Conservation (phyloP, 2,888 invertebrate genomes). For the Amitus sp. region DNA sequence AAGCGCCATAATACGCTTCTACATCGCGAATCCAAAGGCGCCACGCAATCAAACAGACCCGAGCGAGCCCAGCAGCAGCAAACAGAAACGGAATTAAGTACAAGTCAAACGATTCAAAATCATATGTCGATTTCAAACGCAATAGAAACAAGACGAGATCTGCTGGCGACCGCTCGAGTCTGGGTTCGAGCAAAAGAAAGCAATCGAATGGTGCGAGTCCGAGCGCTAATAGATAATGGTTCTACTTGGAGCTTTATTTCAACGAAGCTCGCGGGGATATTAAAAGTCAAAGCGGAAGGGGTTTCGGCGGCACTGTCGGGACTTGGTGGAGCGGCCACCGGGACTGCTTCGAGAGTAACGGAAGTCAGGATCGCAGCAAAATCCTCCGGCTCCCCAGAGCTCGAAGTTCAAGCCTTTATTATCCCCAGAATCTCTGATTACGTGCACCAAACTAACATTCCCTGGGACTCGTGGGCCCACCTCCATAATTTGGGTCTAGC, state of each 20-base stretch:
- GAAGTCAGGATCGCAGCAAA: no score
- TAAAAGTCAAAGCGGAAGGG: background rate
- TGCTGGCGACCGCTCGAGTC: conserved; percentile 14
- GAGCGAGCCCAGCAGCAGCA: background rate
- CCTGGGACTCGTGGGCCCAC: background rate
- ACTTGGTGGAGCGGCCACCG: background rate
- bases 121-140: background rate
- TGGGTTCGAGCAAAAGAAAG: conserved; percentile 3
- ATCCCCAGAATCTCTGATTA: background rate
- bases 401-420: background rate
- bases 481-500: background rate
- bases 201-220: background rate
- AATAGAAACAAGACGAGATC: background rate
- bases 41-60: background rate
- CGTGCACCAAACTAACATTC: background rate
- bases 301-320: background rate
- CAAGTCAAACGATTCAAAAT: background rate
- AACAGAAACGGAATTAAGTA: background rate
- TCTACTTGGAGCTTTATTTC: conserved; percentile 11
- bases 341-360: background rate
- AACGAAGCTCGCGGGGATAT: background rate
- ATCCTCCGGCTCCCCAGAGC: background rate
- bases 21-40: conserved; percentile 1
- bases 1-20: conserved; percentile 13
- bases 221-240: conserved; percentile 11